Conservation (phyloP, 92 coral and sea anemone species). For the Zoanthus solanderi region DNA sequence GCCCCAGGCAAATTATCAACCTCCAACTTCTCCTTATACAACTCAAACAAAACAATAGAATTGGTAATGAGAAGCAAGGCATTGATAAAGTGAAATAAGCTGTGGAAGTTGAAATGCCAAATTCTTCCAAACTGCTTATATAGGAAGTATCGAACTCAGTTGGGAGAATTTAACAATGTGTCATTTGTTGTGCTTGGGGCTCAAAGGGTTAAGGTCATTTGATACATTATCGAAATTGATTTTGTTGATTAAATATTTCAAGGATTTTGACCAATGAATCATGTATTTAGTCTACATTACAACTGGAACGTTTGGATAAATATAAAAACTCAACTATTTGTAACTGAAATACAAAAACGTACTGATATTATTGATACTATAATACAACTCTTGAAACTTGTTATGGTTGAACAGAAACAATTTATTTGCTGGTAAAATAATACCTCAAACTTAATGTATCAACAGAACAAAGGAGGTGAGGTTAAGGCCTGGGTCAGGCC, state of each 20-base stretch:
- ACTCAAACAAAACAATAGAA: too few species aligned
- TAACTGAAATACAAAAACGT: constrained; percentile 13
- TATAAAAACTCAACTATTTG: constrained; percentile 17
- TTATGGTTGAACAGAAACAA: not conserved
- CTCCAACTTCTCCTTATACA: too few species aligned
- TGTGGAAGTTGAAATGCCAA: too few species aligned
- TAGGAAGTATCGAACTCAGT: too few species aligned
- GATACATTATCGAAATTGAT: not conserved
- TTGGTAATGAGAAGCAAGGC: too few species aligned
- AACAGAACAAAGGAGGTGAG: constrained; percentile 12
- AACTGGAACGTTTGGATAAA: constrained; percentile 17
- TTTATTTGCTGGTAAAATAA: not conserved
- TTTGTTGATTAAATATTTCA: not conserved
- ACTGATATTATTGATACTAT: constrained; percentile 14
- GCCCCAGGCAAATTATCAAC: too few species aligned
- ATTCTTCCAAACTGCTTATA: too few species aligned
- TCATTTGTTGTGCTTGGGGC: too few species aligned
- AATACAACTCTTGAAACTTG: constrained; percentile 21
- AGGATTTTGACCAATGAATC: not conserved
- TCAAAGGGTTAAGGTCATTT: too few species aligned
- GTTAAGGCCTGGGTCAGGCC: not conserved
- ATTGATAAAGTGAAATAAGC: too few species aligned
- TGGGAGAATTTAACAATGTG: too few species aligned
- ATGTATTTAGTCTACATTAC: constrained; percentile 9
- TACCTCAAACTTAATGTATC: not conserved